phyloP scores from a whole-genome alignment of 1,140 invertebrate genomes.

The Melipona quadrifasciata region DNA sequence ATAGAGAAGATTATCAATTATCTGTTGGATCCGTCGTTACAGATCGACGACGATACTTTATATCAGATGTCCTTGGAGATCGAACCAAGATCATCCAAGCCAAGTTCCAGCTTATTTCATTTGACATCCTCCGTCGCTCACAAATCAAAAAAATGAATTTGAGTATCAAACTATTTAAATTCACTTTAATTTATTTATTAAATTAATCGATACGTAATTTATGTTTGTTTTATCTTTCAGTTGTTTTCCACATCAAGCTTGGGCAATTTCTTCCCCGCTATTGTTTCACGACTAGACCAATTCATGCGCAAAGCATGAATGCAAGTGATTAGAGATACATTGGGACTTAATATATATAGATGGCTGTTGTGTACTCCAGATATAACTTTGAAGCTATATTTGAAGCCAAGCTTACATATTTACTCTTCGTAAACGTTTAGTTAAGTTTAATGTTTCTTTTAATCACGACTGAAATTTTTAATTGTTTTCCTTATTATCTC shows the following conservation, averaged over 20 bases:
- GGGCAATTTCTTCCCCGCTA: too few relatives aligned
- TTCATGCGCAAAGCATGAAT: too few relatives aligned
- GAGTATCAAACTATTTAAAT: background rate
- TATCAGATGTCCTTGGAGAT: conserved; percentile 92
- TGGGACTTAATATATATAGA: too few relatives aligned
- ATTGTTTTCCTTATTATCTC: too few relatives aligned
- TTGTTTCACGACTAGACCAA: too few relatives aligned
- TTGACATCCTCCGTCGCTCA: conserved; percentile 65
- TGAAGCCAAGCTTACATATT: too few relatives aligned
- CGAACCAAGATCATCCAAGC: conserved; percentile 88
- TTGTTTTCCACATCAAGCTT: background rate
- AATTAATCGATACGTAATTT: background rate
- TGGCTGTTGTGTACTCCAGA: too few relatives aligned
- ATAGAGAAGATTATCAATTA: conserved; percentile 92
- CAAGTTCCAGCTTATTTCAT: conserved; percentile 79
- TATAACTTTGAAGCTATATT: too few relatives aligned
- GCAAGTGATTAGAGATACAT: too few relatives aligned
- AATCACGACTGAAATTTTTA: too few relatives aligned
- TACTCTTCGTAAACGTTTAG: too few relatives aligned
- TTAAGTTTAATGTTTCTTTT: too few relatives aligned
- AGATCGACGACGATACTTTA: conserved; percentile 92
- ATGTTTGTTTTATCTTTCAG: background rate
- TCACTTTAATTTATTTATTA: background rate
- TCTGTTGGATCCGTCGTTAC: conserved; percentile 88
- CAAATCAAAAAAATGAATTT: conserved; percentile 57